Percentiles rank a stretch among this genome's conserved stretches.
Conservation (phyloP, 2,888 invertebrate species). For the Trissolcus japonicus region DNA sequence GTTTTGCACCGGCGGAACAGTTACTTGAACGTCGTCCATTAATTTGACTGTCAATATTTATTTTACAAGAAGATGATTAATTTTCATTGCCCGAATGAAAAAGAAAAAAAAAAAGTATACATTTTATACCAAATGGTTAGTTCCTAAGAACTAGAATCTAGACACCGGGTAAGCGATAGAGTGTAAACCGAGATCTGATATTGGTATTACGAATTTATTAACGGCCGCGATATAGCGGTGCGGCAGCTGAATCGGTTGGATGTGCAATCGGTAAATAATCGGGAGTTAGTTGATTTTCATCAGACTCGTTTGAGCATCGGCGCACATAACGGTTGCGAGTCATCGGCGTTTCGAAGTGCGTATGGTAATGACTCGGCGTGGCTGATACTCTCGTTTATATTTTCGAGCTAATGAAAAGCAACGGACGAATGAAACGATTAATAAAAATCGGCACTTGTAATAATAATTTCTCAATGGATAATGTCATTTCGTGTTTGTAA, state of each 20-base stretch:
- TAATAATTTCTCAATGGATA: too few species aligned
- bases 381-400: too few species aligned
- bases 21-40: neutral
- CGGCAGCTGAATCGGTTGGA: conserved; percentile 10
- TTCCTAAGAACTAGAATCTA: conserved; percentile 9
- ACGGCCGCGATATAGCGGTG: conserved; percentile 24
- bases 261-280: too few species aligned
- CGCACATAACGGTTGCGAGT: too few species aligned
- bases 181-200: conserved; percentile 35
- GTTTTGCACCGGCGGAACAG: neutral
- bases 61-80: conserved; percentile 21
- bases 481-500: too few species aligned
- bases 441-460: too few species aligned
- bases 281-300: too few species aligned
- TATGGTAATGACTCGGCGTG: too few species aligned
- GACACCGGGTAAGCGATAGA: conserved; percentile 24
- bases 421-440: too few species aligned
- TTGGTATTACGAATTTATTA: conserved; percentile 48
- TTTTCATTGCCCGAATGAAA: conserved; percentile 10
- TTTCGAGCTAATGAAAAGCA: too few species aligned
- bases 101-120: neutral
- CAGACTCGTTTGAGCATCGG: too few species aligned
- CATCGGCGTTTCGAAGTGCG: too few species aligned
- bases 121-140: conserved; percentile 5
- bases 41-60: neutral